Conservation (phyloP, 2,113 vertebrate genomes). For the Sprattus sprattus region DNA sequence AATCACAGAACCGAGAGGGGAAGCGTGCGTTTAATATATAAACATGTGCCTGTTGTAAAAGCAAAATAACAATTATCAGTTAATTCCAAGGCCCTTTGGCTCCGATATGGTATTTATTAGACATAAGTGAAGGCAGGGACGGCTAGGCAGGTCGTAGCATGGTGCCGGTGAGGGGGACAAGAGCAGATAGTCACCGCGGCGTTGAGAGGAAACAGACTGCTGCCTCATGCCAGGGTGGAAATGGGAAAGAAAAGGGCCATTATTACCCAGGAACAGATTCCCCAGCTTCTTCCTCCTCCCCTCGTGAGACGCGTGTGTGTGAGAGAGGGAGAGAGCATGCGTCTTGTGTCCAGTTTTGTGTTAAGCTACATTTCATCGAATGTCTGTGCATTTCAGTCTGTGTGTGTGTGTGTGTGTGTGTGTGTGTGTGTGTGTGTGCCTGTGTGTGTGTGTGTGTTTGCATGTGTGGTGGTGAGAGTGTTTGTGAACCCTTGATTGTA, state of each 20-base stretch:
- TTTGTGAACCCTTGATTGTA: conserved; percentile 27
- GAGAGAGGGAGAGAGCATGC: neutral
- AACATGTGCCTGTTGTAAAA: conserved; percentile 28
- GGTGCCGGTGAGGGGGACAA: neutral
- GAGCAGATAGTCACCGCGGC: conserved; percentile 24
- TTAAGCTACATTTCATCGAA: neutral
- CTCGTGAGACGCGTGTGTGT: neutral
- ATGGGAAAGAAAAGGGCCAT: conserved; percentile 43
- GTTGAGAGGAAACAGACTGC: conserved; percentile 38
- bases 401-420: neutral
- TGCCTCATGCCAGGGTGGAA: conserved; percentile 34
- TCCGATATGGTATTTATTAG: conserved; percentile 38
- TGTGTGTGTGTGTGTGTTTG: neutral
- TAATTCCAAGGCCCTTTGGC: conserved; percentile 29
- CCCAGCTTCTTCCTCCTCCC: conserved; percentile 28
- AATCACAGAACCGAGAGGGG: neutral
- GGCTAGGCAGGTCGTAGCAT: neutral
- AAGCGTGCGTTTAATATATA: conserved; percentile 33
- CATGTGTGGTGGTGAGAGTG: neutral
- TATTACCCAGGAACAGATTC: conserved; percentile 37
- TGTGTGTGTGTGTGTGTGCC: neutral
- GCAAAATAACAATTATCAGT: conserved; percentile 39
- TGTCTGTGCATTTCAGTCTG: neutral
- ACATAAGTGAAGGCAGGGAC: conserved; percentile 31
- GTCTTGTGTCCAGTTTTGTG: neutral